These are phyloP conservation scores for Xanthia icteritia DNA, from an alignment of 2,888 invertebrate species.

Conservation along the genomic window DNA sequence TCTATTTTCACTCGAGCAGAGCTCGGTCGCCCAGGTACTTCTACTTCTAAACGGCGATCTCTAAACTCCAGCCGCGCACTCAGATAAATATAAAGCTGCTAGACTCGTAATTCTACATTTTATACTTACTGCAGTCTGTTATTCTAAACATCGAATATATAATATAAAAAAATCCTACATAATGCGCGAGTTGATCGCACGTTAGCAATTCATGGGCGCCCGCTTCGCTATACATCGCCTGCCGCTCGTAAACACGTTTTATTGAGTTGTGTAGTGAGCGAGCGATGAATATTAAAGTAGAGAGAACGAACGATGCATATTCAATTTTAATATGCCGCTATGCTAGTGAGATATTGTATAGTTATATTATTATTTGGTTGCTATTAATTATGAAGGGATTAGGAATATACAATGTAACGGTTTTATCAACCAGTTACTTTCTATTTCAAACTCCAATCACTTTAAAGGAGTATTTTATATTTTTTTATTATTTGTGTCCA, in stretches of 20 bases:
- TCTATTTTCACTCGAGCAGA: too few species aligned
- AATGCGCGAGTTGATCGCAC: slow-evolving; percentile 67
- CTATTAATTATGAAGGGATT: slow-evolving; percentile 43
- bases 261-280: slow-evolving; percentile 80
- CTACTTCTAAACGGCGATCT: not conserved
- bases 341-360: slow-evolving; percentile 55
- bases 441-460: too few species aligned
- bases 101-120: slow-evolving; percentile 50
- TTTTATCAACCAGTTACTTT: too few species aligned
- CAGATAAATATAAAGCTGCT: slow-evolving; percentile 18
- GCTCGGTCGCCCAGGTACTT: too few species aligned
- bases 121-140: slow-evolving; percentile 34
- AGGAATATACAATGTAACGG: not conserved
- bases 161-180: slow-evolving; percentile 54
- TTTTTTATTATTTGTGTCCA: too few species aligned
- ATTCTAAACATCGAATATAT: slow-evolving; percentile 26
- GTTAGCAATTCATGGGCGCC: slow-evolving; percentile 78
- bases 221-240: slow-evolving; percentile 78
- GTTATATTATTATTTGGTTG: slow-evolving; percentile 43
- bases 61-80: not conserved
- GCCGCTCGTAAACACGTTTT: slow-evolving; percentile 84
- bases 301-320: slow-evolving; percentile 76
- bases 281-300: slow-evolving; percentile 83
- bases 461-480: too few species aligned
- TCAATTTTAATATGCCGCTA: slow-evolving; percentile 76